Base-by-base conservation (phyloP, 2,113 vertebrate genomes). In the Alectura lathami region DNA sequence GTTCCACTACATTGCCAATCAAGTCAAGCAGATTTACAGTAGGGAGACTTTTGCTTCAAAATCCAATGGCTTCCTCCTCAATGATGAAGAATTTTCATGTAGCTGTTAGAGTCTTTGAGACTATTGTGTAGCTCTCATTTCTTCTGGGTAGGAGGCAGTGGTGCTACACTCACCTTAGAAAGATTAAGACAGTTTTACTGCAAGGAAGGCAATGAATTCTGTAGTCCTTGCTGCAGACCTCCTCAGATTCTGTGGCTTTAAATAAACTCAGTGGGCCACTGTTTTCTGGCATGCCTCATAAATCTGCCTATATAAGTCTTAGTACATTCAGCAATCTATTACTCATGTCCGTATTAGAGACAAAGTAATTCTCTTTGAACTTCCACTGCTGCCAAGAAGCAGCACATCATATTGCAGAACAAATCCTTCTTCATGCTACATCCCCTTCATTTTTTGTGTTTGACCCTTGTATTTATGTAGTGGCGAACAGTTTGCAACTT, bases 241-340 rank as follows among this genome's bases (percentile, higher is more conserved):
- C 7, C 77, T 95, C 86, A 64, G 56, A 81, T 75, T 83, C 73
- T 79, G 51, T 24, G 85, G 72, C 88, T 95, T 95, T 96, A 96
- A 97, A 96, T 91, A 96, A 95, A 96, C 72, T 83, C 60, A 0
- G 57, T 42, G 29, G 85, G 57, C 93, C 88, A 91, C 89, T 86
- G 82, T 91, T 88, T 96, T 94, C 95, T 94, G 96, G 94, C 89
- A 94, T n/a, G 60, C 83, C 80, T 92, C 95, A 94, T 94, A 96
- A 97, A 96, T 96, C 95, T 96, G 94, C 80, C 95, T 95, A 56
- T 97, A 92, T 94, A 95, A 94, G 89, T 94, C 89, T 95, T 89
- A 86, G 93, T 79, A 95, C 95, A 91, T 96, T 96, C 85, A 94
- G 94, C 84, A 75, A 95, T 88, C 95, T 96, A 96, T 96, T 96